phyloP scores from a whole-genome alignment of 2,888 invertebrate species.

The Malthinus flaveolus region DNA sequence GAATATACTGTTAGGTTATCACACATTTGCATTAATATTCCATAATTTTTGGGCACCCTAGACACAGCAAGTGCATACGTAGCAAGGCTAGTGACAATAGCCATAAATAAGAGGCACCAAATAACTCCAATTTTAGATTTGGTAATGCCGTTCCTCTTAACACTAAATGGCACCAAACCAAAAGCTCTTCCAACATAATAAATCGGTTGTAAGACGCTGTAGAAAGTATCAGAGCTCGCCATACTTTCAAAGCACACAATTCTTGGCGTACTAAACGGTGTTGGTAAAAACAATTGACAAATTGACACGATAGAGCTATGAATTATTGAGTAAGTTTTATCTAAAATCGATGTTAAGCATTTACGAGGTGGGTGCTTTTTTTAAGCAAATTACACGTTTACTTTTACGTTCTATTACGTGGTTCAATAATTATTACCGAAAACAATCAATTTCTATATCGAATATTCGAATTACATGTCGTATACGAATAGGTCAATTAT shows the following conservation, averaged over 20 bases:
- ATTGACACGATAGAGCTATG: neutral
- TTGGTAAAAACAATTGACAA: neutral
- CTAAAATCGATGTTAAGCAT: neutral
- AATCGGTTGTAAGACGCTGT: neutral
- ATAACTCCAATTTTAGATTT: neutral
- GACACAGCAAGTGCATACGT: neutral
- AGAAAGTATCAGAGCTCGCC: neutral
- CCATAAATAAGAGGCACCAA: neutral
- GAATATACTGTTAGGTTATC: neutral
- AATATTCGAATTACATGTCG: too few relatives aligned
- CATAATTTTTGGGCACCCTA: neutral
- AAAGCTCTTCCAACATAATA: neutral
- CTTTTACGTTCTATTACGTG: neutral
- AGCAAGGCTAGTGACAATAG: neutral
- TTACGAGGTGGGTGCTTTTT: neutral
- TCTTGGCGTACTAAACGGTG: neutral
- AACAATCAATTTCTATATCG: too few relatives aligned
- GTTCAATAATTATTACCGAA: too few relatives aligned
- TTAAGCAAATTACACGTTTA: conserved; percentile 4
- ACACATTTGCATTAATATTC: conserved; percentile 10
- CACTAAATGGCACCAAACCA: conserved; percentile 6
- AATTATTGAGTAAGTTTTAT: neutral
- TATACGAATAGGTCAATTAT: too few relatives aligned
- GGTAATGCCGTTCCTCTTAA: neutral
- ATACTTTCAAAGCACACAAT: neutral